These are phyloP conservation scores for Gymnogyps californianus DNA, from an alignment of 2,113 vertebrate genomes.

Conservation along the genomic window DNA sequence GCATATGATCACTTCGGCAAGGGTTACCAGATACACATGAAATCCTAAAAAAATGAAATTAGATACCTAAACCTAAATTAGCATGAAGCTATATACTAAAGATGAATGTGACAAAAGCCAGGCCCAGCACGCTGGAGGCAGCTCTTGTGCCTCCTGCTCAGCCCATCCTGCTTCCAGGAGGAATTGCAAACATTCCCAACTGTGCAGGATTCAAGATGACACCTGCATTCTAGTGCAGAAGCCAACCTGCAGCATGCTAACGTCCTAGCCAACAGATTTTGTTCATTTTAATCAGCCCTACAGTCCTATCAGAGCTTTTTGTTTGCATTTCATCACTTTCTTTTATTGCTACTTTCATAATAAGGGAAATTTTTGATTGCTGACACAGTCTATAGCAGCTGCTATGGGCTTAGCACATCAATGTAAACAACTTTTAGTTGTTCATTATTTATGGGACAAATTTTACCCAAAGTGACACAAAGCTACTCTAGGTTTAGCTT, in stretches of 20 bases:
- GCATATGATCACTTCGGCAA: background rate
- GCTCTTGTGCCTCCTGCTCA: background rate
- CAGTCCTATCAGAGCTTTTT: background rate
- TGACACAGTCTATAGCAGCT: background rate
- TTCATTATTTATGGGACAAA: conserved; percentile 1
- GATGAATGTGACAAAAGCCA: background rate
- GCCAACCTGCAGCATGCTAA: background rate
- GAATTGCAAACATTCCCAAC: background rate
- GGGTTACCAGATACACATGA: background rate
- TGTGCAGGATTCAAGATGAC: background rate
- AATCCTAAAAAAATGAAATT: background rate
- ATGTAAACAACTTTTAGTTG: background rate
- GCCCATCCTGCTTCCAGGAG: background rate
- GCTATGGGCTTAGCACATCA: background rate
- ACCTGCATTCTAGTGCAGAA: background rate
- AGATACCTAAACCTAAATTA: background rate
- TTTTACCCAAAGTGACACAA: background rate
- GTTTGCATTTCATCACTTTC: background rate
- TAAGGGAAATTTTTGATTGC: background rate
- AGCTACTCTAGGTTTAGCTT: background rate
- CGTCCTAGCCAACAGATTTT: background rate
- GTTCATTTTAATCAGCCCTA: background rate
- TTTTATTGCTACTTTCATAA: background rate
- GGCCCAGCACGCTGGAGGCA: background rate
- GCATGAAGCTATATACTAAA: background rate